These are phyloP conservation scores for Parochlus steinenii DNA, from an alignment of 2,888 invertebrate species.

Conservation along the genomic window DNA sequence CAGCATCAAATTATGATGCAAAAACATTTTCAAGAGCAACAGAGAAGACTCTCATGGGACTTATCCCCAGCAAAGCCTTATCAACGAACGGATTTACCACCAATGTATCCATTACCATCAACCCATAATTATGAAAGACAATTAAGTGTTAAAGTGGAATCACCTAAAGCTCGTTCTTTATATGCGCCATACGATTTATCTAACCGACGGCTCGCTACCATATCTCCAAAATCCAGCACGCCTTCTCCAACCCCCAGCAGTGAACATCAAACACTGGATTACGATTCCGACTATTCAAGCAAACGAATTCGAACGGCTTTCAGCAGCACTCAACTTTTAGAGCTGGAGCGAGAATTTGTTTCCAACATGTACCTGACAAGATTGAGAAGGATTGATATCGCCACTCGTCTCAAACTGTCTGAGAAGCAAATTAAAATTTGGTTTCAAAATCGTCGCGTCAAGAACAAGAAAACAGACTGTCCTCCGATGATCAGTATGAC, in stretches of 20 bases:
- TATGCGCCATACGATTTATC: constrained; percentile 8
- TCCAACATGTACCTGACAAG: constrained; percentile 83
- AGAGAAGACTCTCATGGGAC: constrained; percentile 12
- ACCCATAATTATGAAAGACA: constrained; percentile 19
- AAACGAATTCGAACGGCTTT: constrained; percentile 88
- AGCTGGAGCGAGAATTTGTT: constrained; percentile 77
- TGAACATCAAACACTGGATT: no score
- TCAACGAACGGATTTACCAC: constrained; percentile 10
- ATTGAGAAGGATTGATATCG: constrained; percentile 80
- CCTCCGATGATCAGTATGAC: no score
- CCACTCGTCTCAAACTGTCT: constrained; percentile 68
- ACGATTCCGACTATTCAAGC: constrained; percentile 39
- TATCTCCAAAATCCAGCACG: constrained; percentile 11
- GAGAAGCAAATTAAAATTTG: constrained; percentile 93
- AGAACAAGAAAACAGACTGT: constrained; percentile 77
- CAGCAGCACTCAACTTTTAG: constrained; percentile 73
- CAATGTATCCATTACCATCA: constrained; percentile 7
- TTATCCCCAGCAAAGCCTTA: constrained; percentile 12
- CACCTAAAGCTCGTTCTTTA: constrained; percentile 27
- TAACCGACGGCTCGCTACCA: constrained; percentile 2
- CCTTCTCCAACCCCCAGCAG: constrained; percentile 13
- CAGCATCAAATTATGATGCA: constrained; percentile 19
- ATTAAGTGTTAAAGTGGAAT: constrained; percentile 18
- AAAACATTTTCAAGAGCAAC: constrained; percentile 14
- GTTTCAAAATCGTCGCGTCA: constrained; percentile 89